Evolutionary conservation across 2,888 invertebrate genomes (phyloP).

Genomic region (Napeogenes sylphis): DNA sequence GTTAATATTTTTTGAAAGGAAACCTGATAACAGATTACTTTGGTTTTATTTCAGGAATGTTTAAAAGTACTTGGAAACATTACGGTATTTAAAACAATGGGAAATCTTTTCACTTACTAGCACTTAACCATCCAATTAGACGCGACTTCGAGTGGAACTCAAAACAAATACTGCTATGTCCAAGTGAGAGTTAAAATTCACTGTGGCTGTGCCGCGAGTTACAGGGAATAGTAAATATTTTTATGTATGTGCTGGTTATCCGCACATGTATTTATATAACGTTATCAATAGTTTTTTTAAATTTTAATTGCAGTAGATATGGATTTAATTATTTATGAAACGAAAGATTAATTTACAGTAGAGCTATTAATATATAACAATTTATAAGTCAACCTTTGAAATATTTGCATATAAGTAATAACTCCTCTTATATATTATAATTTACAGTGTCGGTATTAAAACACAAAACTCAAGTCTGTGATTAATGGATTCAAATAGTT

Average conservation of each 20-base stretch:
- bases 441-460: no score
- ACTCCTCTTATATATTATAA: no score
- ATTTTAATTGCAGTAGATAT: no score
- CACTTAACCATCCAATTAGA: conserved; percentile 63
- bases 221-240: conserved; percentile 27
- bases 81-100: conserved; percentile 34
- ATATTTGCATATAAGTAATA: no score
- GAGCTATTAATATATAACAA: no score
- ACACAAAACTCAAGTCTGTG: conserved; percentile 4
- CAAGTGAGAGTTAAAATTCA: conserved; percentile 65
- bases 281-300: no score
- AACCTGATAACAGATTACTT: no score
- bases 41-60: no score
- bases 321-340: no score
- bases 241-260: neutral
- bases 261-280: neutral
- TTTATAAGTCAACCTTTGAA: no score
- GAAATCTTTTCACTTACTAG: conserved; percentile 46
- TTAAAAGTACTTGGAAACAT: neutral
- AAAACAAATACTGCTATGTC: conserved; percentile 60
- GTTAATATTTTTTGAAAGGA: no score
- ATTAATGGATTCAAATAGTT: conserved; percentile 24
- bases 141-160: conserved; percentile 51
- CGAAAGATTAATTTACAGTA: no score
- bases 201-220: conserved; percentile 36